A percentile compares a stretch with the other conserved stretches of the same genome.
Conservation (phyloP, 2,113 vertebrate species). For the Alexandromys fortis region DNA sequence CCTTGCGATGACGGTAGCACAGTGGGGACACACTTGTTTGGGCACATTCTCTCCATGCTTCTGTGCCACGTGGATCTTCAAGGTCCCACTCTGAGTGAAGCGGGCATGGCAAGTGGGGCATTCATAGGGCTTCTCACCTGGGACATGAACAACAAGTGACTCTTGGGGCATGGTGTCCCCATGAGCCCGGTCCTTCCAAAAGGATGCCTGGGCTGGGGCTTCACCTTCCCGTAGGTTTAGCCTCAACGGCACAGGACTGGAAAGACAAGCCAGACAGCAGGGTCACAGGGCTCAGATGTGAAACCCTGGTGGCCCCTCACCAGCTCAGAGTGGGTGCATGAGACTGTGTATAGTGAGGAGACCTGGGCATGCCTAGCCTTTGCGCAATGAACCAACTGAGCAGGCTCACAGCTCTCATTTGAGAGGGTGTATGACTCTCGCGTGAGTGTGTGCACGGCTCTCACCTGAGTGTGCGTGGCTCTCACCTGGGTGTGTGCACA, state of each 20-base stretch:
- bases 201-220: not conserved
- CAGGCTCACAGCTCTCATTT: no score
- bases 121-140: conserved; percentile 85
- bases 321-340: rapidly evolving
- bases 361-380: not conserved
- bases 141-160: rapidly evolving
- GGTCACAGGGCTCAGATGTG: rapidly evolving
- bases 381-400: not conserved
- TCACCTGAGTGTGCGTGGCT: not conserved
- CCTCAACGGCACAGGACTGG: rapidly evolving
- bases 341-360: not conserved
- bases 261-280: rapidly evolving
- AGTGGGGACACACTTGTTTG: conserved; percentile 83
- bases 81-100: conserved; percentile 85
- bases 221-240: rapidly evolving
- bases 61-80: conserved; percentile 84
- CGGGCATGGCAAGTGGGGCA: conserved; percentile 81
- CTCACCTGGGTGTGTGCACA: not conserved
- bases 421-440: not conserved
- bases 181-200: rapidly evolving
- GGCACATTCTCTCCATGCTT: conserved; percentile 84
- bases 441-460: not conserved
- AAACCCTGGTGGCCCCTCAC: rapidly evolving
- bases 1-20: conserved; percentile 61
- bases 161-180: not conserved